Conservation (phyloP, 2,888 invertebrate genomes). For the Abrostola triplasia region DNA sequence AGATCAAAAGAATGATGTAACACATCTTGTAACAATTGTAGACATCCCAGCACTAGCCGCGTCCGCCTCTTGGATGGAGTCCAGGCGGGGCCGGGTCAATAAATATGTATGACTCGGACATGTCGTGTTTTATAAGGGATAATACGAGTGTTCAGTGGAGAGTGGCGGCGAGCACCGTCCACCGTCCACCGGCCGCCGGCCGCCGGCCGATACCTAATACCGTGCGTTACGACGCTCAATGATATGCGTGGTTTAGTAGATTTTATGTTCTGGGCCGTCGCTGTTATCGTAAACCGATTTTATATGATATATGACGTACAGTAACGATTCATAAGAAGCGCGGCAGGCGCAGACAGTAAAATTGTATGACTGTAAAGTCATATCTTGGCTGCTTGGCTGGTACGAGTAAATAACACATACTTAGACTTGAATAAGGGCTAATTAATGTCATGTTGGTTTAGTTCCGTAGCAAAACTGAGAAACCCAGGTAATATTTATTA, state of each 20-base stretch:
- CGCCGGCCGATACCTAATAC: background rate
- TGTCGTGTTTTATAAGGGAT: conserved; percentile 62
- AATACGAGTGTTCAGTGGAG: conserved; percentile 39
- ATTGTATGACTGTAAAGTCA: too few relatives aligned
- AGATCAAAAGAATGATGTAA: too few relatives aligned
- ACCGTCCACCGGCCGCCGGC: too few relatives aligned
- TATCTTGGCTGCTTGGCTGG: too few relatives aligned
- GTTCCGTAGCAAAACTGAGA: too few relatives aligned
- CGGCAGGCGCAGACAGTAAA: too few relatives aligned
- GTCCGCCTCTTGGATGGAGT: conserved; percentile 61
- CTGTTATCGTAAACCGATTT: conserved; percentile 2
- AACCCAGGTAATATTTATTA: too few relatives aligned
- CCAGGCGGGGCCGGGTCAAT: conserved; percentile 68
- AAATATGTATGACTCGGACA: conserved; percentile 76
- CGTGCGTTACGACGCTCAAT: conserved; percentile 2
- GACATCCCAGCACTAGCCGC: conserved; percentile 23
- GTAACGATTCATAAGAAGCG: too few relatives aligned
- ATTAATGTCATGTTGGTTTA: too few relatives aligned
- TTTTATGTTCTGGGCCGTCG: background rate
- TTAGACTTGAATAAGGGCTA: too few relatives aligned
- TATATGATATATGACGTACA: background rate
- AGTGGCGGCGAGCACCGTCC: background rate
- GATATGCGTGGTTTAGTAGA: conserved; percentile 4
- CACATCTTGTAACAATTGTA: too few relatives aligned
- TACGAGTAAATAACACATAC: too few relatives aligned